phyloP scores from a whole-genome alignment of 2,113 vertebrate genomes.

The Thamnophis sirtalis region DNA sequence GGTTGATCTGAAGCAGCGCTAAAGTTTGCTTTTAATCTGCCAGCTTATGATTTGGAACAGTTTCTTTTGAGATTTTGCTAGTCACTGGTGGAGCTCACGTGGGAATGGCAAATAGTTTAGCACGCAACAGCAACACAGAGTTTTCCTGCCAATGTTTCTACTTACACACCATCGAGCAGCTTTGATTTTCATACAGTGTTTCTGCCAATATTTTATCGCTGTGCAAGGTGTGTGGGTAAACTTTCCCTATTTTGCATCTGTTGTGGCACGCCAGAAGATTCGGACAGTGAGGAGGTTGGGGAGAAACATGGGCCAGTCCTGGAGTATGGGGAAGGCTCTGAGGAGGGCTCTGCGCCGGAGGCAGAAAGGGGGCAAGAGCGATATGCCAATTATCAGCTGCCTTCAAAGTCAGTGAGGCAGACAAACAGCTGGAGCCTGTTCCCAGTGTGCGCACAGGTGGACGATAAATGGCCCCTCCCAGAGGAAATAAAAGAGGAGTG shows the following conservation, averaged over 20 bases:
- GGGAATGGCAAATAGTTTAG: not conserved
- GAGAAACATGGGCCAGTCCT: no score
- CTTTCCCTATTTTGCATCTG: slow-evolving; percentile 30
- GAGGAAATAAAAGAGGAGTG: no score
- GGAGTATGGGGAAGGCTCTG: no score
- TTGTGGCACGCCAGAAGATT: no score
- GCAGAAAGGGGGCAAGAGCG: no score
- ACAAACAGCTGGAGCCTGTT: no score
- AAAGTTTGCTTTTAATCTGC: slow-evolving; percentile 3
- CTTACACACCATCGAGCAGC: not conserved
- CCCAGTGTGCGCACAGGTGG: no score
- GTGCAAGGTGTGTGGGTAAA: not conserved
- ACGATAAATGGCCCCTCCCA: no score
- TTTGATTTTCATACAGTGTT: slow-evolving; percentile 17
- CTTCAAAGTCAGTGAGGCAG: no score
- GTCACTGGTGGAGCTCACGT: not conserved
- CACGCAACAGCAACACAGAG: slow-evolving; percentile 3
- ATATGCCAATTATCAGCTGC: no score
- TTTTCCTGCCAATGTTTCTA: not conserved
- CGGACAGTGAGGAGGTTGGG: no score
- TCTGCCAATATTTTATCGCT: slow-evolving; percentile 20
- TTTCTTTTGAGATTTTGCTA: slow-evolving; percentile 16
- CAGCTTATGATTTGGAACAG: not conserved
- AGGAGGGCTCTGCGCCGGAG: no score
- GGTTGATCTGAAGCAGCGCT: fast-evolving